Percentiles rank a stretch among this genome's conserved stretches.
phyloP scores from a whole-genome alignment of 2,113 vertebrate genomes.

The Fukomys damarensis region DNA sequence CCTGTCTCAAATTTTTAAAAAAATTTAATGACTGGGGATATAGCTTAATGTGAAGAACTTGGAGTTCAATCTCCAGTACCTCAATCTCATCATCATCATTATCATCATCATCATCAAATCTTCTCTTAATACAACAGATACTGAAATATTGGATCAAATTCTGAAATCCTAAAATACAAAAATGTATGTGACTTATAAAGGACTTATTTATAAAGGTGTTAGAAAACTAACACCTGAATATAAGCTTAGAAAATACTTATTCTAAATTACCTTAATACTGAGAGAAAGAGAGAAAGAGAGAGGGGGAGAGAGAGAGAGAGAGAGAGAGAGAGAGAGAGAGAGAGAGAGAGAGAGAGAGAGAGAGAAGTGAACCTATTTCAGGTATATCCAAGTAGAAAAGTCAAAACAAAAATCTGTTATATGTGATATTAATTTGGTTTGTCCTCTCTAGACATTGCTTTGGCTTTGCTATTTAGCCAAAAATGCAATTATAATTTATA shows the following conservation, averaged over 20 bases:
- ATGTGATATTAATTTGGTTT: not conserved
- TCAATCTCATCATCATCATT: not conserved
- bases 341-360: no score
- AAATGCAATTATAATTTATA: constrained; percentile 22
- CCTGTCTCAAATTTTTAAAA: not conserved
- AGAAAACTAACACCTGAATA: not conserved
- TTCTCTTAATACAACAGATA: not conserved
- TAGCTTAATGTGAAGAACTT: not conserved
- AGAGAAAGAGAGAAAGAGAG: not conserved
- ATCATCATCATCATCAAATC: no score
- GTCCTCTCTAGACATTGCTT: not conserved
- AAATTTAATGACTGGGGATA: not conserved
- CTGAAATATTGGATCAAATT: not conserved
- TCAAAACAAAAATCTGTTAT: not conserved
- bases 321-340: no score
- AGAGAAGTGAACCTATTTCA: not conserved
- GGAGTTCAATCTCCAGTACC: not conserved
- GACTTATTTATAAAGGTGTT: not conserved
- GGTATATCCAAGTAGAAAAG: not conserved
- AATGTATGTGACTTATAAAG: not conserved
- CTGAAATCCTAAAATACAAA: constrained; percentile 2
- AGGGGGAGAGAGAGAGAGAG: no score
- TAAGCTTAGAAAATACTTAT: not conserved
- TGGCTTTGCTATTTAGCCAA: not conserved
- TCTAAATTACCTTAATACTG: not conserved